Conservation (phyloP, 2,797 vertebrate species). For the Lagothrix lagotricha region DNA sequence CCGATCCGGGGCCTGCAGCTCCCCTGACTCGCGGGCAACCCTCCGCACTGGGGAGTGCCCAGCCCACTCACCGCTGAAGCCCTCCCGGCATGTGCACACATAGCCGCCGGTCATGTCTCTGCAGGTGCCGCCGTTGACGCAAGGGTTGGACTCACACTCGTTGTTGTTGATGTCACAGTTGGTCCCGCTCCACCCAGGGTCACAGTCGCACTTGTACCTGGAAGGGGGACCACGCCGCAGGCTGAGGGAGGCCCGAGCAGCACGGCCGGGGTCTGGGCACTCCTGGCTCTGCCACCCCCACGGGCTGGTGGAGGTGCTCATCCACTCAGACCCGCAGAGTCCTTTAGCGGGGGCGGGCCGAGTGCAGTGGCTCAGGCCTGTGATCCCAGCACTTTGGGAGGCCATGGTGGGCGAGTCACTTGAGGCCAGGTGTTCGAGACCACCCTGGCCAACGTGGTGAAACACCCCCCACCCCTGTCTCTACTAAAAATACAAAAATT, state of each 20-base stretch:
- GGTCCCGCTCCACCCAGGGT: conserved; percentile 94
- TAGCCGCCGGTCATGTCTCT: conserved; percentile 97
- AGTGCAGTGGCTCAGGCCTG: background rate
- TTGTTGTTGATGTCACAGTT: conserved; percentile 98
- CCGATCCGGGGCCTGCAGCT: rapidly evolving
- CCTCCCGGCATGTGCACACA: conserved; percentile 93
- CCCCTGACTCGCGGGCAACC: background rate
- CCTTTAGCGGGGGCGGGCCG: too few species aligned
- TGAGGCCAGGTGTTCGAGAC: background rate
- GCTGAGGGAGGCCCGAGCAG: background rate
- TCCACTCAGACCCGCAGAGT: background rate
- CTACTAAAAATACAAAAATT: background rate
- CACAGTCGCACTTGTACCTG: conserved; percentile 93
- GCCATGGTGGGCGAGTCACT: background rate
- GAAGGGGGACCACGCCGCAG: background rate
- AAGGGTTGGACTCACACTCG: conserved; percentile 97
- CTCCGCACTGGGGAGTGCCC: rapidly evolving
- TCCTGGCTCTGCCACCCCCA: rapidly evolving
- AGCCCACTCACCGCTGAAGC: conserved; percentile 92
- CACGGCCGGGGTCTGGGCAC: rapidly evolving
- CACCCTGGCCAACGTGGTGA: background rate
- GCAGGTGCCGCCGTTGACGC: conserved; percentile 96
- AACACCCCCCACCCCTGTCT: background rate
- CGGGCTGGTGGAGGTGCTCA: rapidly evolving
- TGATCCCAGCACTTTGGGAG: background rate